Evolutionary conservation across 2,888 invertebrate species (phyloP).

Genomic region (Pandemis cinnamomeana): DNA sequence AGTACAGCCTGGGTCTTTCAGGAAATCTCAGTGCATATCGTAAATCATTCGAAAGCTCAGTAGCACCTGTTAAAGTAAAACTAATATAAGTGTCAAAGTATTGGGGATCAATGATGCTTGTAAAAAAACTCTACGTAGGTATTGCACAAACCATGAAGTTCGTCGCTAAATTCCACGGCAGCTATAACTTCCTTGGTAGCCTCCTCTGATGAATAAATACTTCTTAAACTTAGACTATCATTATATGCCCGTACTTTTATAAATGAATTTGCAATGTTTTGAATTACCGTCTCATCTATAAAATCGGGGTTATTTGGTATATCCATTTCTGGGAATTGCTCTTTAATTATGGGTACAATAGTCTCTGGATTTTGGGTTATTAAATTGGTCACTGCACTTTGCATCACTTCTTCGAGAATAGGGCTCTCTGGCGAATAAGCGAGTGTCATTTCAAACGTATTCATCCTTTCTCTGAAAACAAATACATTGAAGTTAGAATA

Average conservation of each 20-base stretch:
- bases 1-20: conserved; percentile 81
- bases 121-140: too few species aligned
- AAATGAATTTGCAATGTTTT: conserved; percentile 54
- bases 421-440: conserved; percentile 79
- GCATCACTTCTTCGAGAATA: conserved; percentile 67
- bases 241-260: conserved; percentile 60
- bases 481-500: not conserved
- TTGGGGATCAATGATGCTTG: too few species aligned
- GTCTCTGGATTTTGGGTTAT: conserved; percentile 56
- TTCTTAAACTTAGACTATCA: conserved; percentile 61
- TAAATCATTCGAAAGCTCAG: conserved; percentile 74
- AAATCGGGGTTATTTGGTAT: conserved; percentile 43
- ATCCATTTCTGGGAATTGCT: conserved; percentile 48
- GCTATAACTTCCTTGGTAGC: conserved; percentile 69
- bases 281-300: conserved; percentile 47
- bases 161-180: conserved; percentile 86
- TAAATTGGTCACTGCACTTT: conserved; percentile 61
- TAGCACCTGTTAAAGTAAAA: conserved; percentile 55
- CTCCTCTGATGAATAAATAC: conserved; percentile 65
- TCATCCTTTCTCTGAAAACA: conserved; percentile 61
- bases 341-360: conserved; percentile 61
- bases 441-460: conserved; percentile 56
- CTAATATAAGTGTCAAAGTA: too few species aligned
- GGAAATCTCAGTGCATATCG: conserved; percentile 87
- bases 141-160: conserved; percentile 54